phyloP scores from a whole-genome alignment of 1,140 invertebrate genomes.

The Augochlora pura region DNA sequence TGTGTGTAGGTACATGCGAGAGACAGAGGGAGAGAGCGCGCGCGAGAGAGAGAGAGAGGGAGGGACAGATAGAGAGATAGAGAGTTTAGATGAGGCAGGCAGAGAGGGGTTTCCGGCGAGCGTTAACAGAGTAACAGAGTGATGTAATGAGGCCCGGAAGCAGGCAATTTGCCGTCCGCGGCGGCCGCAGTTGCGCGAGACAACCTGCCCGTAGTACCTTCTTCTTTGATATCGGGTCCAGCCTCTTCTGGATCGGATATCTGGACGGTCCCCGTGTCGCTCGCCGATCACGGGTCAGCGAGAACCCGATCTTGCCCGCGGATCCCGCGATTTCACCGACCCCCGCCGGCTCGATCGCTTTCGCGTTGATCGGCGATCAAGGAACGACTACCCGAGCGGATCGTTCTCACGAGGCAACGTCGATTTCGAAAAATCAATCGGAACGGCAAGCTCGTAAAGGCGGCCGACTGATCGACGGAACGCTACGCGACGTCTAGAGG shows the following conservation, averaged over 20 bases:
- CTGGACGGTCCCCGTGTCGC: not conserved
- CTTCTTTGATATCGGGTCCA: slow-evolving; percentile 71
- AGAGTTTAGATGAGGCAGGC: slow-evolving; percentile 76
- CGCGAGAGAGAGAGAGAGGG: too few relatives aligned
- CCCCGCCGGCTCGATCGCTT: not conserved
- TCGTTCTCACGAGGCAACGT: too few relatives aligned
- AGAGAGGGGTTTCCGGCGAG: slow-evolving; percentile 80
- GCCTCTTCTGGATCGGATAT: slow-evolving; percentile 41
- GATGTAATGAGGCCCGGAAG: slow-evolving; percentile 82
- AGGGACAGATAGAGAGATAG: too few relatives aligned
- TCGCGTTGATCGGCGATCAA: not conserved
- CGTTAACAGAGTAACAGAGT: slow-evolving; percentile 82
- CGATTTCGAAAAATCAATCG: too few relatives aligned
- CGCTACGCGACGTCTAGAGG: too few relatives aligned
- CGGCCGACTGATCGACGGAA: too few relatives aligned
- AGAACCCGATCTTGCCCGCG: not conserved
- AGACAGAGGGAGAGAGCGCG: too few relatives aligned
- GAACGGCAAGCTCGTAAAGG: too few relatives aligned
- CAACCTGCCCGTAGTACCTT: slow-evolving; percentile 75
- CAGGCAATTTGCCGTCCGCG: slow-evolving; percentile 78
- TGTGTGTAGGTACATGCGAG: slow-evolving; percentile 67
- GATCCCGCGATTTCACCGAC: not conserved
- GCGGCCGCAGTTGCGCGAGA: slow-evolving; percentile 78
- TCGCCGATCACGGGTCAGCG: not conserved
- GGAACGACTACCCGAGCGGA: too few relatives aligned